Conservation (phyloP, 2,113 vertebrate species). For the Mungos mungo region DNA sequence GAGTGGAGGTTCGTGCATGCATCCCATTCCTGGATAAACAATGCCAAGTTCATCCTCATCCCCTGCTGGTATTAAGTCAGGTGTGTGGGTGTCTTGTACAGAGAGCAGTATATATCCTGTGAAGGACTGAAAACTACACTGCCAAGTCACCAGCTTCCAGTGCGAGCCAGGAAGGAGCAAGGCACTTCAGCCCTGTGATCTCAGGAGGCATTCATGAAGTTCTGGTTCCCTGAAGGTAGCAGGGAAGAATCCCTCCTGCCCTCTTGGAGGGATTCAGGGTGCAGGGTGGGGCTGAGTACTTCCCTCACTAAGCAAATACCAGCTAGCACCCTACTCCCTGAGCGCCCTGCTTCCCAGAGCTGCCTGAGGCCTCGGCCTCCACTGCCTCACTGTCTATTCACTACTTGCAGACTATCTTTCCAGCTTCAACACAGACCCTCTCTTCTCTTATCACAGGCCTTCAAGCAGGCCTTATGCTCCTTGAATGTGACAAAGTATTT, state of each 20-base stretch:
- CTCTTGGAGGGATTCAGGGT: neutral
- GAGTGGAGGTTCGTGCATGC: neutral
- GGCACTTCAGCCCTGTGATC: neutral
- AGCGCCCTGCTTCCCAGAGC: neutral
- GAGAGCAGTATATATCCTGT: neutral
- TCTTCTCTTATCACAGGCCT: neutral
- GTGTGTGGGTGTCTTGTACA: neutral
- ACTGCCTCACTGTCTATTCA: neutral
- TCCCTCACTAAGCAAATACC: neutral
- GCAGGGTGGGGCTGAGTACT: neutral
- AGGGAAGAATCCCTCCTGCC: neutral
- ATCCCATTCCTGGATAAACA: neutral
- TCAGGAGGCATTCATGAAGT: neutral
- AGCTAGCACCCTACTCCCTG: neutral
- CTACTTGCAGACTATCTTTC: neutral
- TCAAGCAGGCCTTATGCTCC: neutral
- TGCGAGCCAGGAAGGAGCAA: neutral
- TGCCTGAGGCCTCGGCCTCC: neutral
- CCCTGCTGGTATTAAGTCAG: neutral
- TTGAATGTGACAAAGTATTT: neutral
- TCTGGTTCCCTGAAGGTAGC: neutral
- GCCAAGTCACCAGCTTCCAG: neutral
- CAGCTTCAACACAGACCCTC: neutral
- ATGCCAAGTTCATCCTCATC: neutral
- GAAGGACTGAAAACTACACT: neutral